Evolutionary conservation across 2,797 vertebrate genomes (phyloP).

Genomic region (Hydrocynus forskahlii): DNA sequence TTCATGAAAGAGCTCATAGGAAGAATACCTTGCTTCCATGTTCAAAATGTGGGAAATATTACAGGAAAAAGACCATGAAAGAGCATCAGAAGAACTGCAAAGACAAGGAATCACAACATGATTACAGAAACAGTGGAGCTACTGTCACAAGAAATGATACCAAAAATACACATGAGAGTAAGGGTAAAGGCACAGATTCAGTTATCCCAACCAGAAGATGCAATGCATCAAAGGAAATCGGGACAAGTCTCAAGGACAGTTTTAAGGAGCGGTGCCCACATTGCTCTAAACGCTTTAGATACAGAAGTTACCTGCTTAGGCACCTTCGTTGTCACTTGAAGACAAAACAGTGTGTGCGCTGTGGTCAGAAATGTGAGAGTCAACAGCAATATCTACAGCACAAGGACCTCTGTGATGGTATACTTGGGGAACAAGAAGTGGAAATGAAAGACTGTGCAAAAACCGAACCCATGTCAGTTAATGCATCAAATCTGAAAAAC

Average conservation of each 20-base stretch:
- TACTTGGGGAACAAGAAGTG: constrained; percentile 37
- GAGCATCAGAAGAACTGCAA: constrained; percentile 67
- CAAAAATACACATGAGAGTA: constrained; percentile 44
- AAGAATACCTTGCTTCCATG: constrained; percentile 68
- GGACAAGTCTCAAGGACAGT: constrained; percentile 17
- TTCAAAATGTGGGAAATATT: constrained; percentile 72
- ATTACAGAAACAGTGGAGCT: constrained; percentile 50
- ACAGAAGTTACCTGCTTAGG: constrained; percentile 68
- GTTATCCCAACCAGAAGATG: neutral
- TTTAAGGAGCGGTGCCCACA: constrained; percentile 68
- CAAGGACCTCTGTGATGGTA: constrained; percentile 71
- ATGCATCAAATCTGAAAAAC: constrained; percentile 38
- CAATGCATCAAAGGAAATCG: constrained; percentile 18
- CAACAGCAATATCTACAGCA: constrained; percentile 68
- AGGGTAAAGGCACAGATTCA: constrained; percentile 24
- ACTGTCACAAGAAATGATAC: constrained; percentile 29
- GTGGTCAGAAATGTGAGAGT: constrained; percentile 68
- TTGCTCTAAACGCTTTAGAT: constrained; percentile 72
- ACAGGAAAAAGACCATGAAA: constrained; percentile 65
- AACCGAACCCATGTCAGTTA: constrained; percentile 18
- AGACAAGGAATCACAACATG: constrained; percentile 8
- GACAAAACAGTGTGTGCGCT: constrained; percentile 70
- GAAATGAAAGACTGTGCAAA: constrained; percentile 44
- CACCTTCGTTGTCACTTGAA: constrained; percentile 72
- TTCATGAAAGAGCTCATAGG: constrained; percentile 70